Evolutionary conservation across 2,888 invertebrate genomes (phyloP), one percentile per base, ranked within the genome.

Genomic region (Himalopsyche tibetana): DNA sequence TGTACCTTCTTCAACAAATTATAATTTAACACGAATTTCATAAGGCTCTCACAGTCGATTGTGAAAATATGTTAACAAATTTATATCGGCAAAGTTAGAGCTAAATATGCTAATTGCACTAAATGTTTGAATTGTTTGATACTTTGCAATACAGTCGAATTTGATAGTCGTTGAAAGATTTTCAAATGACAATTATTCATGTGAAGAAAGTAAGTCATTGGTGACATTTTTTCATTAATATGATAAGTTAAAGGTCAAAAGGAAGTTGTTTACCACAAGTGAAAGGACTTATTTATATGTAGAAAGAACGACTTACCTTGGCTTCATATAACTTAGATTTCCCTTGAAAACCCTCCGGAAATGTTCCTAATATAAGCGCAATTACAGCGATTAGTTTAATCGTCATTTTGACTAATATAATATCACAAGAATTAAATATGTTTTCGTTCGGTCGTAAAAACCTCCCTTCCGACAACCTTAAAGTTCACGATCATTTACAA

Each of bases 361-460:
- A 63, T 19, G 63, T 28, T 63, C 63, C 63, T 28, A 63, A 63
- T 28, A 63, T n/a, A 63, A 63, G 63, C 19, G 63, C 63, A 19
- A 63, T 9, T 19, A 63, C 63, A 11, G 63, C 63, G 63, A 63
- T 19, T 8, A 63, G 4, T 63, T 63, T 63, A 19, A 63, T 19
- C 28, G n/a, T 28, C 63, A 63, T 63, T 9, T 63, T 63, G 6
- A 19, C 12, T 51, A 51, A 63, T 63, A 63, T 63, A 19, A 19
- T 28, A 63, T 28, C 63, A 63, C n/a, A 63, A n/a, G 63, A 19
- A 63, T 63, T 11, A 56, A 63, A 63, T 63, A 63, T 19, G 63
- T 19, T 28, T 63, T 51, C 51, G 63, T 63, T 63, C 63, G 28
- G 63, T 28, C 63, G n/a, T 63, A 63, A 63, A 63, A n/a, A 63